Evolutionary conservation across 1,140 invertebrate species (phyloP).

Genomic region (Pogonognathellus flavescens): DNA sequence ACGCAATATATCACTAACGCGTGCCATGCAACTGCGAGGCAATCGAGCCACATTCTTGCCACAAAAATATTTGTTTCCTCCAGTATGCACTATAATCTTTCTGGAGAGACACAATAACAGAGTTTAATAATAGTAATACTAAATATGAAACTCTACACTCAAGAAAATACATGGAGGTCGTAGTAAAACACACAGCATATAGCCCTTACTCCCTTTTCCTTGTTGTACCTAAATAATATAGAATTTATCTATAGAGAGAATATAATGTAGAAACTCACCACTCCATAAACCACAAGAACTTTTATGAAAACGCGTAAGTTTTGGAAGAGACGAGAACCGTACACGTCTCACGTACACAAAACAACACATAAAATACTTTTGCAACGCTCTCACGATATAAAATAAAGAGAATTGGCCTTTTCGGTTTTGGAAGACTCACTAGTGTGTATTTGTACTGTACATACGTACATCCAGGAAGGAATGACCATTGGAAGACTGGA

Average conservation of each 20-base stretch:
- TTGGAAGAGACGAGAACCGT: background rate
- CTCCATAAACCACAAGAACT: background rate
- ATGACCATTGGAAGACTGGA: background rate
- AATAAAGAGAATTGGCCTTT: slow-evolving; percentile 20
- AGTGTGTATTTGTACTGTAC: background rate
- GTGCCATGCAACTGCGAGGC: too few relatives aligned
- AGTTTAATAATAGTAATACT: too few relatives aligned
- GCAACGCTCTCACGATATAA: background rate
- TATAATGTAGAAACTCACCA: background rate
- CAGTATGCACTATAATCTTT: too few relatives aligned
- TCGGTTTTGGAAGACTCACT: background rate
- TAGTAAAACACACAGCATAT: too few relatives aligned
- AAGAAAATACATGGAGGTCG: too few relatives aligned
- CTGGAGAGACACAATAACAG: too few relatives aligned
- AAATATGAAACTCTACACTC: too few relatives aligned
- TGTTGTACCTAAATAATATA: background rate
- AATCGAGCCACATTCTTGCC: too few relatives aligned
- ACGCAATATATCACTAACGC: too few relatives aligned
- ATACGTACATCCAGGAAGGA: background rate
- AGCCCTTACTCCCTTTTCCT: too few relatives aligned
- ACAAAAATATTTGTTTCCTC: too few relatives aligned
- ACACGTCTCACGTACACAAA: background rate
- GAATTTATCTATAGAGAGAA: background rate
- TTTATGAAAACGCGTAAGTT: background rate
- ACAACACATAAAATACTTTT: background rate